These are phyloP conservation scores for Athalia rosae DNA, from an alignment of 2,888 invertebrate genomes.

Conservation along the genomic window DNA sequence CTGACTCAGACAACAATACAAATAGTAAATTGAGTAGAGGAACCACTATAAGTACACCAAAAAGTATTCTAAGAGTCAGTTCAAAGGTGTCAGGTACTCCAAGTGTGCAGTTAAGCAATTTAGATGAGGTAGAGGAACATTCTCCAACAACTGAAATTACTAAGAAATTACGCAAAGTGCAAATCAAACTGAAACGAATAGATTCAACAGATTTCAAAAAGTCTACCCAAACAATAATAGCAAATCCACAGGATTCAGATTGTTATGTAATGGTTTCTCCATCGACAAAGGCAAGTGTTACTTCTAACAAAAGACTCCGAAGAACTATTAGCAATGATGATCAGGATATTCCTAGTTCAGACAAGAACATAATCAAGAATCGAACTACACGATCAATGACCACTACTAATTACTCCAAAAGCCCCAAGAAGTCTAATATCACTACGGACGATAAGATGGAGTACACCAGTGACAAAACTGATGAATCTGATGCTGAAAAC, in stretches of 20 bases:
- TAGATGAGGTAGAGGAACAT: conserved; percentile 22
- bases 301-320: not conserved
- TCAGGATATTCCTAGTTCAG: not conserved
- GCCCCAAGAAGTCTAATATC: not conserved
- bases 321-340: not conserved
- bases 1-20: conserved; percentile 45
- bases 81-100: conserved; percentile 11
- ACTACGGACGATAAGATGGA: not conserved
- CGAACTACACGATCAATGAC: not conserved
- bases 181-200: conserved; percentile 24
- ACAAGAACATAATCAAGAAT: not conserved
- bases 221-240: not conserved
- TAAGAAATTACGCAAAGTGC: conserved; percentile 1
- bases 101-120: conserved; percentile 18
- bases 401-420: not conserved
- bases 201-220: conserved; percentile 2
- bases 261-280: not conserved
- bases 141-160: conserved; percentile 27
- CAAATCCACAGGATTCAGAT: not conserved
- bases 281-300: conserved; percentile 1
- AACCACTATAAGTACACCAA: conserved; percentile 15
- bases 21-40: conserved; percentile 1
- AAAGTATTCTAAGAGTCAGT: conserved; percentile 30
- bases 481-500: conserved; percentile 2
- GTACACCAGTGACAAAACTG: not conserved